Evolutionary conservation across 2,888 invertebrate genomes (phyloP).

Genomic region (Ophraella communa): DNA sequence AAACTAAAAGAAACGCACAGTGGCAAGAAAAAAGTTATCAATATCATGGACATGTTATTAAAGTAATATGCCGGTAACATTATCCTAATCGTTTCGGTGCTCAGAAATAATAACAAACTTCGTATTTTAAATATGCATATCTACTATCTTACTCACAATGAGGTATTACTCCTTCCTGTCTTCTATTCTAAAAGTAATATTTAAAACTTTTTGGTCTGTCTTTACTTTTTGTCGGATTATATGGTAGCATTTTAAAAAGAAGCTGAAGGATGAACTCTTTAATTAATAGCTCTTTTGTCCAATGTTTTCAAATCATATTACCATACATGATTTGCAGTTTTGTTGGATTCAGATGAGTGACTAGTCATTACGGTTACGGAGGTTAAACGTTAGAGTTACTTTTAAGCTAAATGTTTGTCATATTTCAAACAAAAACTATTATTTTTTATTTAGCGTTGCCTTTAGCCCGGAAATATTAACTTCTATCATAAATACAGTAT

Average conservation of each 20-base stretch:
- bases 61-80: background rate
- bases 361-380: background rate
- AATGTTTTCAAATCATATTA: conserved; percentile 5
- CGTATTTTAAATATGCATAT: background rate
- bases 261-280: background rate
- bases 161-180: background rate
- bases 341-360: background rate
- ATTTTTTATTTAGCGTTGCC: no score
- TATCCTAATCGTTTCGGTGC: background rate
- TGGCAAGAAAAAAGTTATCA: background rate
- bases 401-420: no score
- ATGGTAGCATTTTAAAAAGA: background rate
- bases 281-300: conserved; percentile 4
- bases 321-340: conserved; percentile 19
- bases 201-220: background rate
- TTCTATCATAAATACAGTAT: no score
- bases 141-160: background rate
- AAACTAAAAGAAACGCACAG: background rate
- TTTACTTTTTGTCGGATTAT: background rate
- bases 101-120: background rate
- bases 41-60: background rate
- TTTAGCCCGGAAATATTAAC: no score
- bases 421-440: no score
- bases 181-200: background rate
- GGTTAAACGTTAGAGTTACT: background rate